These are phyloP conservation scores for Drosophila rufa DNA, from an alignment of 1,140 invertebrate genomes.

Conservation along the genomic window DNA sequence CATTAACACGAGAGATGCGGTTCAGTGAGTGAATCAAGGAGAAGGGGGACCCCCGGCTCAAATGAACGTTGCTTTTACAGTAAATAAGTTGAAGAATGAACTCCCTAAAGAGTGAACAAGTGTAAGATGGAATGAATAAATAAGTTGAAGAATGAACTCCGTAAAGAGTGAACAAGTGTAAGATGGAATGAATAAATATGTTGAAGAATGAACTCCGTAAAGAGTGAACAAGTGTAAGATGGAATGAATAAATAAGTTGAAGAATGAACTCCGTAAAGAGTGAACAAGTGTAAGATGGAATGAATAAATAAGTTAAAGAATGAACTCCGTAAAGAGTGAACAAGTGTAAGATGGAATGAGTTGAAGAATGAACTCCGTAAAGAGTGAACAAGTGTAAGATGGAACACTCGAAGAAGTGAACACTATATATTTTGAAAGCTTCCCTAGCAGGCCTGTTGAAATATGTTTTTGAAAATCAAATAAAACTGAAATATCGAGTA, in stretches of 20 bases:
- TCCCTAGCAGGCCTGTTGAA: no score
- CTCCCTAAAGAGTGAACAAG: not conserved
- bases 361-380: no score
- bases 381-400: not conserved
- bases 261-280: no score
- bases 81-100: not conserved
- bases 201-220: not conserved
- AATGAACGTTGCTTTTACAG: constrained; percentile 14
- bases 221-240: not conserved
- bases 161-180: no score
- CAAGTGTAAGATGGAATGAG: not conserved
- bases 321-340: not conserved
- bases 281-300: no score
- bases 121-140: not conserved
- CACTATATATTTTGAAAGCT: not conserved
- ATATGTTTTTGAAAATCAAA: no score
- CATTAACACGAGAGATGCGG: constrained; percentile 28
- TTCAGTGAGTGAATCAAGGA: not conserved
- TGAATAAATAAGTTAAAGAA: not conserved
- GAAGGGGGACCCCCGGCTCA: not conserved
- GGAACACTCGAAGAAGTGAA: not conserved
- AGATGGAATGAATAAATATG: no score
- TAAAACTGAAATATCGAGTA: not conserved
- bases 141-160: no score
- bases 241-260: no score